Evolutionary conservation across 2,797 vertebrate species (phyloP), one percentile per base, ranked within the genome.

Genomic region (Sebastiscus tertius): DNA sequence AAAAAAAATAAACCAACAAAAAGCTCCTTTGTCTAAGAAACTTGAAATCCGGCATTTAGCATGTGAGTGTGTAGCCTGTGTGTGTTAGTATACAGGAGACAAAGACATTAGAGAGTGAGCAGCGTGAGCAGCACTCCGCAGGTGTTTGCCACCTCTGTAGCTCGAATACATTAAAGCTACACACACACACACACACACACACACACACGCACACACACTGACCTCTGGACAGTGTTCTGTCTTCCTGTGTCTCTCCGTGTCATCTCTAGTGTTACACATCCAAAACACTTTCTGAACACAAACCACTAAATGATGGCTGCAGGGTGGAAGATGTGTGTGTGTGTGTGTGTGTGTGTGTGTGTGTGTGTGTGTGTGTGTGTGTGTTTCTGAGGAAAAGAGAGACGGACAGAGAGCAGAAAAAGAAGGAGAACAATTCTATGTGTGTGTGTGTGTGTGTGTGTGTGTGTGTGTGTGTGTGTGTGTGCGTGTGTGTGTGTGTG

Each of bases 231-330:
- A 96, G 86, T 91, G 89, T 92, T 96, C 91, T 92, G 92, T 96
- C 95, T 94, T 95, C 84, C 84, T 82, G 88, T 88, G 89, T 94
- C 89, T 86, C 90, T 70, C 78, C 52, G 52, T 91, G 89, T 92
- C 93, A 93, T 90, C 79, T 91, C 83, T 79, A 88, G 89, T 94
- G 91, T 94, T 95, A 94, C 92, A 95, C 93, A 92, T 96, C 94
- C 94, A 93, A 94, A 95, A 95, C 94, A 95, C 92, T 94, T 90
- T 93, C 93, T 94, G 94, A 95, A 95, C 93, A 95, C 93, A 92
- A 94, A 92, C 90, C 93, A 94, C 92, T 93, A 96, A 95, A 96
- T 95, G 93, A 95, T 93, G 90, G 90, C 96, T 94, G 90, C 89
- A 86, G 93, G 89, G 84, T 85, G 82, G 83, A 91, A 79, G 72